Base-by-base conservation (phyloP, 2,113 vertebrate species). In the Candoia aspera region DNA sequence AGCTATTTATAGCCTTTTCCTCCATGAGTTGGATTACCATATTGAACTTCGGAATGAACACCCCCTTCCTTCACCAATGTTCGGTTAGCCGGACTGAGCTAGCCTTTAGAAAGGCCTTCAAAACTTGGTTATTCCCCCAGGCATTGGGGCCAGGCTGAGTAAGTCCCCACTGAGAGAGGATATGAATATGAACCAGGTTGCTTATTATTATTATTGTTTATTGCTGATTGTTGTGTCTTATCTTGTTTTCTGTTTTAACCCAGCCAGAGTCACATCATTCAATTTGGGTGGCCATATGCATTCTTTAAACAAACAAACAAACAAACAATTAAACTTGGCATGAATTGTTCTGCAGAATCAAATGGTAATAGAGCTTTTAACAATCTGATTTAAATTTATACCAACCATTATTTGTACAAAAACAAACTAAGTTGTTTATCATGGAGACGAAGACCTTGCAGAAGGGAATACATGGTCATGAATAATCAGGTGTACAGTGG, bases 351-450 rank as follows among this genome's bases (percentile, higher is more conserved):
- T 60, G 84, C 94, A 93, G 87, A 24, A 12, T 1, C 33, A 92
- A 83, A 29, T 54, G 11, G 11, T 55, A 89, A 53, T 1, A 68
- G 55, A 94, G 64, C 33, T 15, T 42, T 83, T 62, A 85, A 93
- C n/a, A 94, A 95, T 86, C 26, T 54, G 8, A 62, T 53, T 88
- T 84, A 88, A 84, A 88, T 59, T 62, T 88, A 84, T 46, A 62
- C 42, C 57, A 84, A 57, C 11, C 9, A 19, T 89, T 54, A 92
- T 88, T 57, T 26, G 68, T 57, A 60, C 42, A 88, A 60, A 53
- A 86, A 92, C 55, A 57, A 88, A 79, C 24, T 59, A 13, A 92
- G 19, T 54, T 57, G 64, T 84, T 89, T 84, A 58, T 90, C 24
- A 11, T 12, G 54, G 84, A 13, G 62, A 57, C 13, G 26, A 88